Percentiles rank a stretch among this genome's conserved stretches.
Conservation (phyloP, 2,113 vertebrate species). For the Ardeotis arabs region DNA sequence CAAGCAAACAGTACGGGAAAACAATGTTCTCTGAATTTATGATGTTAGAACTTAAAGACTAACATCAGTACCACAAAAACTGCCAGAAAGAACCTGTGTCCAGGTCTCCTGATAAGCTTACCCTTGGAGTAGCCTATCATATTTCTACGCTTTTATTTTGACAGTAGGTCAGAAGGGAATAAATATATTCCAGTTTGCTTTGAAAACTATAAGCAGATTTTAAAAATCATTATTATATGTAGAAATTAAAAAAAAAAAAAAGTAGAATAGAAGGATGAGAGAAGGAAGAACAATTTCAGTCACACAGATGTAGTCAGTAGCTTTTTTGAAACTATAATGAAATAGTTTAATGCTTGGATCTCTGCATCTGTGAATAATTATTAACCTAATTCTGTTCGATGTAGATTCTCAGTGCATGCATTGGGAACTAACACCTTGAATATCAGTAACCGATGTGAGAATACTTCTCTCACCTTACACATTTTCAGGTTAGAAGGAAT, state of each 20-base stretch:
- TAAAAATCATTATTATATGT: not conserved
- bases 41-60: not conserved
- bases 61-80: not conserved
- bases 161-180: not conserved
- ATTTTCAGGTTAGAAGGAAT: not conserved
- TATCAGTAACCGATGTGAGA: not conserved
- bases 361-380: not conserved
- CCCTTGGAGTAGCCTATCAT: not conserved
- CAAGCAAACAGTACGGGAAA: not conserved
- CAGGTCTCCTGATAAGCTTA: not conserved
- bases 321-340: not conserved
- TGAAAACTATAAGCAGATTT: not conserved
- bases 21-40: not conserved
- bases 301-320: not conserved
- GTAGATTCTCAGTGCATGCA: slow-evolving; percentile 6
- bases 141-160: not conserved
- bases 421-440: not conserved
- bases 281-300: not conserved
- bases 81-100: not conserved
- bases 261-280: not conserved
- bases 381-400: not conserved
- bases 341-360: not conserved
- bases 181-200: not conserved
- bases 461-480: not conserved
- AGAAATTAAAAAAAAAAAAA: not conserved